phyloP scores from a whole-genome alignment of 2,888 invertebrate species.

The Dioctria rufipes region DNA sequence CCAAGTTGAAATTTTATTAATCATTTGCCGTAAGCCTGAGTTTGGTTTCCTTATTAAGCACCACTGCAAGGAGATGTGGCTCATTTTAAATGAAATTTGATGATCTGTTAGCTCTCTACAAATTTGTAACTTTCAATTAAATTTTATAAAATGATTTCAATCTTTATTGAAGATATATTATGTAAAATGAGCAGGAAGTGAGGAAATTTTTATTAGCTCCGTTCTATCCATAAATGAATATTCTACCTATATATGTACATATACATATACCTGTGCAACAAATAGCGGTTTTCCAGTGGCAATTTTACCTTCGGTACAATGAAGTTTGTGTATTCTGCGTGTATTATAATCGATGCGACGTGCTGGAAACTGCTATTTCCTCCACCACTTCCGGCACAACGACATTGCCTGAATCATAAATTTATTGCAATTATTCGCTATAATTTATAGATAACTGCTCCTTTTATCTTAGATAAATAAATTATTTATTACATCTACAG shows the following conservation, averaged over 20 bases:
- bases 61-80: too few relatives aligned
- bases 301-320: neutral
- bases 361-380: slow-evolving; percentile 22
- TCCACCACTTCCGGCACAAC: neutral
- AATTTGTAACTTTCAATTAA: too few relatives aligned
- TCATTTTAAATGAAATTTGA: too few relatives aligned
- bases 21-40: slow-evolving; percentile 35
- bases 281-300: neutral
- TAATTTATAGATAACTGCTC: slow-evolving; percentile 47
- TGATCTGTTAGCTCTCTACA: too few relatives aligned
- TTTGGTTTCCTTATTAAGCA: neutral
- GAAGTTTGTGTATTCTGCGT: neutral
- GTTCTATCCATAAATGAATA: neutral
- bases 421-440: slow-evolving; percentile 39
- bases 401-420: slow-evolving; percentile 7
- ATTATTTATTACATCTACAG: slow-evolving; percentile 7
- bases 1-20: slow-evolving; percentile 43
- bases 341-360: neutral
- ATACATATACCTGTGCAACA: neutral
- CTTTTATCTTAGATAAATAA: slow-evolving; percentile 48
- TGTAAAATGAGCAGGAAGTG: too few relatives aligned
- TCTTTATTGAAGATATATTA: neutral
- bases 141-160: slow-evolving; percentile 16
- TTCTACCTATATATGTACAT: too few relatives aligned
- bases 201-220: neutral